Conservation (phyloP, 1,140 invertebrate genomes). For the Scaptomyza hsui region DNA sequence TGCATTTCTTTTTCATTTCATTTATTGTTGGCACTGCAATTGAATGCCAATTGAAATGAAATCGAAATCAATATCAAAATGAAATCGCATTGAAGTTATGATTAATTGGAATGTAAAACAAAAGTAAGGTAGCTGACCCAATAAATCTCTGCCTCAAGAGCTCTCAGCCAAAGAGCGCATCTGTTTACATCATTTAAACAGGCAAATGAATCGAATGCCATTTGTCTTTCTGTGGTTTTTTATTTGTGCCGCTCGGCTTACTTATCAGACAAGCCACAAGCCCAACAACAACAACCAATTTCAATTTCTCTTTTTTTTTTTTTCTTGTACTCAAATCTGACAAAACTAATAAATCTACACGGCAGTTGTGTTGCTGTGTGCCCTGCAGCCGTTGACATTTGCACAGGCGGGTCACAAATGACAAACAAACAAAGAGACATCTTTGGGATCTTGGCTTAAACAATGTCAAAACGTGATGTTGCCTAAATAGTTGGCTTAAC, state of each 20-base stretch:
- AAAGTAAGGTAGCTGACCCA: conserved; percentile 28
- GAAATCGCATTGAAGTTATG: conserved; percentile 55
- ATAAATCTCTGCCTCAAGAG: conserved; percentile 8
- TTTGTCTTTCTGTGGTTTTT: conserved; percentile 11
- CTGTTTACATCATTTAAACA: conserved; percentile 15
- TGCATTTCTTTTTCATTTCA: conserved; percentile 57
- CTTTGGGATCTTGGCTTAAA: conserved; percentile 2
- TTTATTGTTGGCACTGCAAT: conserved; percentile 59
- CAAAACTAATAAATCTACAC: conserved; percentile 63
- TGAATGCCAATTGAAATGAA: conserved; percentile 71
- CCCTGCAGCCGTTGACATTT: conserved; percentile 54
- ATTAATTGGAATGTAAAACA: conserved; percentile 28
- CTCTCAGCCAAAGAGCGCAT: not conserved
- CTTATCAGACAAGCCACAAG: conserved; percentile 34
- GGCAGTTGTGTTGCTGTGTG: conserved; percentile 26
- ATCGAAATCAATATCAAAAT: conserved; percentile 52
- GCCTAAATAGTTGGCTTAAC: not conserved
- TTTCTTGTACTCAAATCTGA: conserved; percentile 46
- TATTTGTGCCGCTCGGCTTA: conserved; percentile 23
- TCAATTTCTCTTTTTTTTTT: conserved; percentile 38
- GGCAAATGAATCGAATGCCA: conserved; percentile 23
- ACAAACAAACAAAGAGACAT: conserved; percentile 15
- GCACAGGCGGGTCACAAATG: conserved; percentile 29
- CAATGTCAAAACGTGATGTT: conserved; percentile 16
- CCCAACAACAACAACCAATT: conserved; percentile 28